Evolutionary conservation across 2,888 invertebrate species (phyloP), one percentile per base, ranked within the genome.

Genomic region (Cerastis leucographa): DNA sequence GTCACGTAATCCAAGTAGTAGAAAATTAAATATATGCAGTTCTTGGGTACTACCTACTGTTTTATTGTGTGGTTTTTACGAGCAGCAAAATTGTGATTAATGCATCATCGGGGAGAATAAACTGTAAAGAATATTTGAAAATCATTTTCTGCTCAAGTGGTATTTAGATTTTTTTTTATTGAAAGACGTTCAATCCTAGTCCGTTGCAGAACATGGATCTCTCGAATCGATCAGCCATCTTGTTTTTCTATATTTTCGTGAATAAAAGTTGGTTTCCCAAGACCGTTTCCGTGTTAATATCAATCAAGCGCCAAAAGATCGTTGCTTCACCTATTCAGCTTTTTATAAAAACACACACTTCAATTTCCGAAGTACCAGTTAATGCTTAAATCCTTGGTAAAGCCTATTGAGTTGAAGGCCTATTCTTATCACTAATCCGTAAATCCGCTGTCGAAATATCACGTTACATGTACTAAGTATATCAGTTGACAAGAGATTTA

Each of bases 1-100:
- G 66, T 71, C 70, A 80, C 81, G 80, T 80, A 66, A 61, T n/a
- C 8, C 14, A 46, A 11, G 59, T 35, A 17, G 25, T 67, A 56
- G 42, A 51, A 74, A 56, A 67, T 70, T 9, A 2, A 54, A 51
- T 17, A 22, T 54, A 67, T 44, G 51, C 29, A 19, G 14, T n/a
- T 7, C 19, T 8, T 22, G 14, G 2, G 46, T 54, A 61, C 9
- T 9, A 1, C 0, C 2, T 44, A 35, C 7, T n/a, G n/a, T 73
- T 74, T 14, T 46, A 25, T 46, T 40, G 19, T 70, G 25, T 49
- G 17, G 22, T 71, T 46, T 61, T 12, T 42, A 29, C n/a, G n/a
- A 29, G 19, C 19, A 19, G 51, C 9, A 74, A 29, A 73, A 51
- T n/a, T 19, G 19, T 73, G 22, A n/a, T n/a, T 12, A 19, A 51